Percentiles rank a stretch among this genome's conserved stretches.
These are phyloP conservation scores for Drosophila borborema DNA, from an alignment of 2,888 invertebrate species.

Conservation along the genomic window DNA sequence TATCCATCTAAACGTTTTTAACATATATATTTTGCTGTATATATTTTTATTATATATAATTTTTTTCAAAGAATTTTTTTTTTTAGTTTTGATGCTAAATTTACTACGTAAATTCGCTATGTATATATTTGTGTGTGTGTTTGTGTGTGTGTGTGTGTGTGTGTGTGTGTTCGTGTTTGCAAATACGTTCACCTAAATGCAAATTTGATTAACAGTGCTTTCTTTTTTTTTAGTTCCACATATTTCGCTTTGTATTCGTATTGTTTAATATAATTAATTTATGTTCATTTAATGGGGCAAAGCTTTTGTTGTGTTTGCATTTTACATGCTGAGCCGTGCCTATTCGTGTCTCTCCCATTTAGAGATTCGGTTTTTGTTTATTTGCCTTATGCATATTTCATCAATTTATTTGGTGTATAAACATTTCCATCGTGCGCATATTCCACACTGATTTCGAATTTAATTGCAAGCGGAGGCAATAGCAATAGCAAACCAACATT, in stretches of 20 bases:
- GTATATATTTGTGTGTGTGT: constrained; percentile 22
- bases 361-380: not conserved
- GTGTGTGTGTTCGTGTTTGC: constrained; percentile 25
- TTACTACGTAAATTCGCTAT: constrained; percentile 79
- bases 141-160: constrained; percentile 8
- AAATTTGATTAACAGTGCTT: constrained; percentile 79
- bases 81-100: constrained; percentile 49
- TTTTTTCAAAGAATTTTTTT: constrained; percentile 6
- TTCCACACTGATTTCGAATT: constrained; percentile 43
- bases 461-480: constrained; percentile 30
- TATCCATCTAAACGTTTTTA: constrained; percentile 54
- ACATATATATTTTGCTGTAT: constrained; percentile 32
- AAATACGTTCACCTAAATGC: constrained; percentile 73
- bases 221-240: constrained; percentile 1
- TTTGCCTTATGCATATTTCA: constrained; percentile 35
- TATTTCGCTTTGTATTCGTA: constrained; percentile 30
- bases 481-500: constrained; percentile 25
- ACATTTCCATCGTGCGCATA: constrained; percentile 32
- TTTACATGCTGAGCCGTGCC: constrained; percentile 31
- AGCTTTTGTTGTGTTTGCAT: constrained; percentile 29
- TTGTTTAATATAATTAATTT: constrained; percentile 45
- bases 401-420: constrained; percentile 24
- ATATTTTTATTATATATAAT: not conserved
- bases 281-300: constrained; percentile 45
- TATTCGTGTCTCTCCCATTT: constrained; percentile 4